Evolutionary conservation across 2,797 vertebrate species (phyloP).

Genomic region (Mormyrops attenuatus): DNA sequence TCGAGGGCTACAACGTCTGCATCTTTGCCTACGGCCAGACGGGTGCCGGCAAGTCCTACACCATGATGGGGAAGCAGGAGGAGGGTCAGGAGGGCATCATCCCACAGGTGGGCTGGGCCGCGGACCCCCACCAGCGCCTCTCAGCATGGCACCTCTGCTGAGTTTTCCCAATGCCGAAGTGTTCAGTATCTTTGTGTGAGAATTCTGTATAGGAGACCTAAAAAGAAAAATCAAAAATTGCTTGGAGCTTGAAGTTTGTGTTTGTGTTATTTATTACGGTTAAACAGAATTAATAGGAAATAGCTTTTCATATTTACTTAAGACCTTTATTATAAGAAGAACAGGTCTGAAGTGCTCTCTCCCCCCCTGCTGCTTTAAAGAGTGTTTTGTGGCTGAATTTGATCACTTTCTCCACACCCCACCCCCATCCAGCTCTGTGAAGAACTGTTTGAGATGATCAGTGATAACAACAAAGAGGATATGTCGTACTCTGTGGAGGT

Average conservation of each 20-base stretch:
- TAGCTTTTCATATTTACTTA: not conserved
- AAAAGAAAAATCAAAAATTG: not conserved
- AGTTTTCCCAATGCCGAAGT: not conserved
- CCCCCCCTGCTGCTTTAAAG: conserved; percentile 14
- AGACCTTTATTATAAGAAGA: not conserved
- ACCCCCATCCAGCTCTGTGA: conserved; percentile 73
- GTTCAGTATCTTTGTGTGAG: not conserved
- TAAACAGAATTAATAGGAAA: not conserved
- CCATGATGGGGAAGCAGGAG: conserved; percentile 99
- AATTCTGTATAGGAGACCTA: not conserved
- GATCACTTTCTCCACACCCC: conserved; percentile 11
- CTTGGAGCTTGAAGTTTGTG: not conserved
- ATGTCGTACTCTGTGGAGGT: conserved; percentile 98
- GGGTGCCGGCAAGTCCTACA: conserved; percentile 95
- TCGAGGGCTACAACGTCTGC: conserved; percentile 97
- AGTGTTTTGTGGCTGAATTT: conserved; percentile 37
- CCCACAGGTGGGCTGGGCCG: conserved; percentile 72
- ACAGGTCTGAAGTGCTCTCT: not conserved
- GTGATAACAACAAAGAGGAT: conserved; percentile 84
- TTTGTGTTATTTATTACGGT: not conserved
- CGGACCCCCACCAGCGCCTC: not conserved
- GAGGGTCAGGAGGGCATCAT: conserved; percentile 97
- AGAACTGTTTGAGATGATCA: conserved; percentile 98
- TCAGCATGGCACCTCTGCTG: not conserved
- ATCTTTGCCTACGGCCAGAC: conserved; percentile 99